Evolutionary conservation across 1,140 invertebrate species (phyloP).

Genomic region (Philotrypesis tridentata): DNA sequence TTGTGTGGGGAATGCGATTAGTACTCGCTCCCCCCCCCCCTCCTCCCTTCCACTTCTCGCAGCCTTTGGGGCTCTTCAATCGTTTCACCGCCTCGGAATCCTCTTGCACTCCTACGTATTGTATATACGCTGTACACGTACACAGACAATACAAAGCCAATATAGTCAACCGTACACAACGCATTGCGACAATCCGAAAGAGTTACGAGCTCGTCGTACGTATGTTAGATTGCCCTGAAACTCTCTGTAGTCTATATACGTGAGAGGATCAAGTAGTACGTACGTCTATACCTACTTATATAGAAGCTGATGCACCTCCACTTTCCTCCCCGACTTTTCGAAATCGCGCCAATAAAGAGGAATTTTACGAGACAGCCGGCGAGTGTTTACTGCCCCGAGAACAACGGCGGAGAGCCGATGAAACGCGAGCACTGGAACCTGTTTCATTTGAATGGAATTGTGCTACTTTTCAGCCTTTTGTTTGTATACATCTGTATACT

Average conservation of each 20-base stretch:
- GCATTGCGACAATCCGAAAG: neutral
- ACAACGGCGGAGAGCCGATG: neutral
- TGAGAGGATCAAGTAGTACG: too few species aligned
- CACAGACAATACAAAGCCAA: too few species aligned
- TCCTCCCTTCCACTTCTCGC: slow-evolving; percentile 52
- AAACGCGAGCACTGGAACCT: neutral
- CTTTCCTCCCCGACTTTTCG: neutral
- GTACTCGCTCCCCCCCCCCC: slow-evolving; percentile 54
- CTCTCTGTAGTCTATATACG: neutral
- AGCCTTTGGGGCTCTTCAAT: slow-evolving; percentile 57
- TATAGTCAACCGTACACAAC: too few species aligned
- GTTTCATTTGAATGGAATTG: neutral
- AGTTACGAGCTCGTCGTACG: neutral
- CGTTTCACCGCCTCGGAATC: slow-evolving; percentile 53
- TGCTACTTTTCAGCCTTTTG: neutral
- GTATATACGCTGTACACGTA: neutral
- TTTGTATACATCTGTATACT: neutral
- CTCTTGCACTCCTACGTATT: neutral
- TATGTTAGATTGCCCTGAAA: too few species aligned
- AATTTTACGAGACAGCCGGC: neutral
- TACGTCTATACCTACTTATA: neutral
- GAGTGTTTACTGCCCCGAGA: neutral
- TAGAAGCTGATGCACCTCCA: too few species aligned
- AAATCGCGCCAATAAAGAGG: neutral
- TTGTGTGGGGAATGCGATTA: slow-evolving; percentile 71